These are phyloP conservation scores for Brienomyrus longianalis DNA, from an alignment of 2,113 vertebrate species.

Conservation along the genomic window DNA sequence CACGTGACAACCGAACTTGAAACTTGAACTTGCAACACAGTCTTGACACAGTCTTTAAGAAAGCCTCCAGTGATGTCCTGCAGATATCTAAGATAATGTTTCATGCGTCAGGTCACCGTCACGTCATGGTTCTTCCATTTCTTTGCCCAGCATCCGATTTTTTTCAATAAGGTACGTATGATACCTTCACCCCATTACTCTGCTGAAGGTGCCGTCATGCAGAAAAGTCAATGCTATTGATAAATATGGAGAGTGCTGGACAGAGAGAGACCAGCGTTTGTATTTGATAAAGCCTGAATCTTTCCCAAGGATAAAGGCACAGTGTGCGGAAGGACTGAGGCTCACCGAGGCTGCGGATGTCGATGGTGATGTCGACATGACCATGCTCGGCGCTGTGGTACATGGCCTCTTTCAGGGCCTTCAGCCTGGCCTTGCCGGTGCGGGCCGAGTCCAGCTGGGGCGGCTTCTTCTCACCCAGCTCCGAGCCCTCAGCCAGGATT, in stretches of 20 bases:
- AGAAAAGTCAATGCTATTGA: background rate
- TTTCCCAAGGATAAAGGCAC: background rate
- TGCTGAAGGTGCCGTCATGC: background rate
- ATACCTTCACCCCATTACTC: background rate
- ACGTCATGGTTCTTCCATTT: background rate
- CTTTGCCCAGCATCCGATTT: background rate
- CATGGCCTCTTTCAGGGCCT: slow-evolving; percentile 92
- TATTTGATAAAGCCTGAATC: no score
- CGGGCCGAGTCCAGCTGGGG: slow-evolving; percentile 75
- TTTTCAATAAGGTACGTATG: background rate
- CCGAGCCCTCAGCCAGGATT: slow-evolving; percentile 89
- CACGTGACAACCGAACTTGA: background rate
- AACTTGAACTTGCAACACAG: background rate
- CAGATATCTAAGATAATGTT: background rate
- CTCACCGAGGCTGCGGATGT: slow-evolving; percentile 89
- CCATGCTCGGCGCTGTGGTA: slow-evolving; percentile 94
- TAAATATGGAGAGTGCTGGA: background rate
- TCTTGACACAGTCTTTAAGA: background rate
- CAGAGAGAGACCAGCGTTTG: background rate
- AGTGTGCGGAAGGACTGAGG: background rate
- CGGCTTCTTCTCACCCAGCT: slow-evolving; percentile 61
- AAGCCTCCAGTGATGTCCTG: background rate
- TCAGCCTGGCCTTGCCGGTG: slow-evolving; percentile 87
- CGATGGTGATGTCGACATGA: slow-evolving; percentile 91
- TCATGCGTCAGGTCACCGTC: background rate